phyloP scores from a whole-genome alignment of 2,113 vertebrate genomes.

The Ciconia maguari region DNA sequence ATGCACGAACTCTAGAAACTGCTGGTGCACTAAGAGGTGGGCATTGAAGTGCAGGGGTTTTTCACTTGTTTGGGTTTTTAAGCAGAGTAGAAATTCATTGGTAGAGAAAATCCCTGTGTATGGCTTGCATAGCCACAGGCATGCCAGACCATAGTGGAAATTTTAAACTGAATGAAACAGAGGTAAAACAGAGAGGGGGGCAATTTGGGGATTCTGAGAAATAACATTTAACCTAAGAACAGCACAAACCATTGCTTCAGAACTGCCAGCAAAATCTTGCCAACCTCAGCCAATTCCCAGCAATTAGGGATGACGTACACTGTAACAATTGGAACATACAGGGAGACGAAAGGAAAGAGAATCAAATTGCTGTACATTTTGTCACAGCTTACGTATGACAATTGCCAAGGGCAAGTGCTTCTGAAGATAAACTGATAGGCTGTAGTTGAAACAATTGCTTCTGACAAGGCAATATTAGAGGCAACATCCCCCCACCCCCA shows the following conservation, averaged over 20 bases:
- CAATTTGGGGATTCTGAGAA: not conserved
- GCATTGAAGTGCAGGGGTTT: fast-evolving
- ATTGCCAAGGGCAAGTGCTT: not conserved
- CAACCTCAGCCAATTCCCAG: not conserved
- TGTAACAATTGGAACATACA: not conserved
- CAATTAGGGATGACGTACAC: not conserved
- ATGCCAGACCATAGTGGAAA: not conserved
- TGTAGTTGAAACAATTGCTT: conserved; percentile 1
- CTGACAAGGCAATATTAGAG: not conserved
- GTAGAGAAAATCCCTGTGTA: not conserved
- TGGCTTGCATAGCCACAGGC: not conserved
- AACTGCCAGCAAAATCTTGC: not conserved
- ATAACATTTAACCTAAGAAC: not conserved
- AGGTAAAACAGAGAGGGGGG: not conserved
- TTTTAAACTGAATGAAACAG: not conserved
- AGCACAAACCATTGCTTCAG: not conserved
- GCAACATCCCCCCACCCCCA: too few relatives aligned
- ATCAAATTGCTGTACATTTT: not conserved
- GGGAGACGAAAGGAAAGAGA: not conserved
- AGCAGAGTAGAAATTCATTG: not conserved
- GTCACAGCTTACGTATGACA: not conserved
- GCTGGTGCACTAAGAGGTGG: not conserved
- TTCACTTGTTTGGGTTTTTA: not conserved
- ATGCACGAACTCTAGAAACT: not conserved
- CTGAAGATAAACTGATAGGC: not conserved